Evolutionary conservation across 1,140 invertebrate genomes (phyloP), one percentile per base, ranked within the genome.

Genomic region (Papilio dardanus): DNA sequence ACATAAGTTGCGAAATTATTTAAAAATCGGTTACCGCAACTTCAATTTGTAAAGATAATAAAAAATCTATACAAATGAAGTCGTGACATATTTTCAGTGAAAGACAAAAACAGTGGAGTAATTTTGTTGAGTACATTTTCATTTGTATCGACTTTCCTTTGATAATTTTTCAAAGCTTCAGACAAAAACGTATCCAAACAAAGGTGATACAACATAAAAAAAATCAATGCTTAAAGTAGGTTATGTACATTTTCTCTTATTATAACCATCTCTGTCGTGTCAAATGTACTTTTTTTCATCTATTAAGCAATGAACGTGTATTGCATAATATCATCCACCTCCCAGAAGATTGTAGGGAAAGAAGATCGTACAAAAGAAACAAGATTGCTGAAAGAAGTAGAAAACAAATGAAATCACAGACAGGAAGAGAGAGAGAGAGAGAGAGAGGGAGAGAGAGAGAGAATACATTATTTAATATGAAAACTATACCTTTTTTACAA

Each of bases 111-210:
- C 54, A 28, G 54, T 28, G 12, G 21, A 54, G 21, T 28, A 62
- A 62, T 62, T 28, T 62, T 28, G 12, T 24, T 28, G 24, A 62
- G 54, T 62, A 62, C 54, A 62, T 14, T 62, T 62, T 62, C 54
- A 62, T 62, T 62, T 62, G 54, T 24, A 62, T 28, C 24, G 12
- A 28, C 10, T 14, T 62, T 28, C 10, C 54, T 62, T 62, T 62
- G 21, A 62, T 28, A 1, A 50, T 28, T 12, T 62, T 62, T 62
- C 2, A 62, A 62, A 62, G 54, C 24, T 62, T 62, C 3, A 14
- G 24, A 62, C 21, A 62, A 62, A 62, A 54, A 21, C 24, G 21
- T 24, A 24, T 62, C 2, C 28, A 8, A 3, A 62, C 21, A 62
- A 62, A 62, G 24, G 24, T 62, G 21, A 62, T 62, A 21, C 4